These are phyloP conservation scores for Myanophis thanlyinensis DNA, from an alignment of 2,113 vertebrate genomes.

Conservation along the genomic window DNA sequence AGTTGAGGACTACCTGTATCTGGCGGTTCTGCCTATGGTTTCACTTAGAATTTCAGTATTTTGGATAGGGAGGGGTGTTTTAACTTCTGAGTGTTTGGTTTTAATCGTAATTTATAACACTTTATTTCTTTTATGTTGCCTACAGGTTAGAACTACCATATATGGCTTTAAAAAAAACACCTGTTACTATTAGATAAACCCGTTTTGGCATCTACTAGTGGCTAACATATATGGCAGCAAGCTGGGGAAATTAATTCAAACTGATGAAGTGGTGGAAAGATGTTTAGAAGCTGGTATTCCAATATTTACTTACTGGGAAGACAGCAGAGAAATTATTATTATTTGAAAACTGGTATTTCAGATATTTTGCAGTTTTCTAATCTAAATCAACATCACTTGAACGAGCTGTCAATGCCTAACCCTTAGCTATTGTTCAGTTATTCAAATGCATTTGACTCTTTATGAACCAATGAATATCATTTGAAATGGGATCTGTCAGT, in stretches of 20 bases:
- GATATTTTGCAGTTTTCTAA: neutral
- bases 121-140: neutral
- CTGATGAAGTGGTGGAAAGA: neutral
- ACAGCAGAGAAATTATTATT: neutral
- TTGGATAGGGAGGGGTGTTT: neutral
- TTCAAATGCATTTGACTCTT: neutral
- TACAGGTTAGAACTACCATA: neutral
- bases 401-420: neutral
- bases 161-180: neutral
- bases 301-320: neutral
- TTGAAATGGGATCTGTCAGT: neutral
- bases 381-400: neutral
- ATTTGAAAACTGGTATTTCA: neutral
- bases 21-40: neutral
- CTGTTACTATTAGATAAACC: neutral
- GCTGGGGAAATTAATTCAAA: neutral
- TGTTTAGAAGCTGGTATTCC: neutral
- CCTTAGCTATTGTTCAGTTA: neutral
- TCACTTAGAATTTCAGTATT: neutral
- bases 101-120: neutral
- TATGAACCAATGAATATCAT: neutral
- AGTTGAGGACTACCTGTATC: neutral
- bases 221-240: neutral
- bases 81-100: neutral
- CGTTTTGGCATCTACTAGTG: neutral